phyloP scores from a whole-genome alignment of 92 coral and sea anemone species.

The Porites divaricata region DNA sequence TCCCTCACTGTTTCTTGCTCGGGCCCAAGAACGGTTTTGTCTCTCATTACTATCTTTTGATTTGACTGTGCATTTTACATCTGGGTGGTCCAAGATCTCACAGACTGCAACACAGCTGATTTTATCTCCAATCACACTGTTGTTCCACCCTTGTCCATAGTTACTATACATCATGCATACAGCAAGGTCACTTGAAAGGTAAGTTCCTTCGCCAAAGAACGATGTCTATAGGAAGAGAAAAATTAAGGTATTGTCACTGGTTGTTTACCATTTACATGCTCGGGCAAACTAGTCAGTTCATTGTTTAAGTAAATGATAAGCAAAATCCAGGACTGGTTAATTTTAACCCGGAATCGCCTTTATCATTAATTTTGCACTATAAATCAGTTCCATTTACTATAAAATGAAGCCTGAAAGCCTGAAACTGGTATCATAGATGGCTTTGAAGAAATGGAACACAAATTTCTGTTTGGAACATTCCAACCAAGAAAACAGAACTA shows the following conservation, averaged over 20 bases:
- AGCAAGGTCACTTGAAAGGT: conserved; percentile 94
- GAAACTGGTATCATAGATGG: too few relatives aligned
- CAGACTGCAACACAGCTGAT: conserved; percentile 96
- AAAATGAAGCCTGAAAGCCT: too few relatives aligned
- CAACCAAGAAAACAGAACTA: too few relatives aligned
- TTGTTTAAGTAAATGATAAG: too few relatives aligned
- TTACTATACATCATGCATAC: conserved; percentile 92
- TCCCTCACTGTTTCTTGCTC: conserved; percentile 94
- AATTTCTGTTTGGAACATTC: too few relatives aligned
- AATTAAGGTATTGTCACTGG: not conserved
- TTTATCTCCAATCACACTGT: conserved; percentile 75
- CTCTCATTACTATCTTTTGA: conserved; percentile 33
- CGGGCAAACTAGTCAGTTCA: too few relatives aligned
- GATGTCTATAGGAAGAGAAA: conserved; percentile 72
- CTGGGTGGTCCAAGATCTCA: conserved; percentile 95
- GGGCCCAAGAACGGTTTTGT: conserved; percentile 72
- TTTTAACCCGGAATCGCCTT: too few relatives aligned
- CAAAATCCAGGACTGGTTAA: too few relatives aligned
- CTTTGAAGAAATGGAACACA: too few relatives aligned
- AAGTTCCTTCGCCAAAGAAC: conserved; percentile 97
- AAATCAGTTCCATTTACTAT: too few relatives aligned
- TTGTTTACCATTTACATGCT: too few relatives aligned
- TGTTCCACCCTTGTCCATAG: conserved; percentile 86
- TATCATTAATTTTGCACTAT: too few relatives aligned
- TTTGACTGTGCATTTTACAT: conserved; percentile 89